Conservation (phyloP, 2,797 vertebrate genomes). For the Coranthus polyacanthus region DNA sequence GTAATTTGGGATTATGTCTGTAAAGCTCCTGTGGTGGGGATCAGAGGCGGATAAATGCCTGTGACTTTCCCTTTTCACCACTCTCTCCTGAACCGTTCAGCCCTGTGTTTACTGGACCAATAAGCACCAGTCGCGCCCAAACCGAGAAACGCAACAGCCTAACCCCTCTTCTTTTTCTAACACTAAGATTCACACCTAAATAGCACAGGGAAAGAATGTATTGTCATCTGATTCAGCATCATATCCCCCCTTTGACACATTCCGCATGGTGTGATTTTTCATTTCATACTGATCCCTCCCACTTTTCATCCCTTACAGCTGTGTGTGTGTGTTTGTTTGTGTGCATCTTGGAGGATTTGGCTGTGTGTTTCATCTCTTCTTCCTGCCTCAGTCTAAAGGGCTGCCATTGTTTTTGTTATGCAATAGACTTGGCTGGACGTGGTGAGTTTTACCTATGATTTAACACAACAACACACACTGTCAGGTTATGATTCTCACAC, state of each 20-base stretch:
- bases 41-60: conserved; percentile 68
- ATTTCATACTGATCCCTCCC: conserved; percentile 15
- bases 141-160: conserved; percentile 5
- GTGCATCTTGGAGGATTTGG: conserved; percentile 25
- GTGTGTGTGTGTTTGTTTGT: neutral
- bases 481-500: conserved; percentile 5
- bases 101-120: conserved; percentile 48
- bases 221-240: conserved; percentile 29
- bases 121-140: conserved; percentile 41
- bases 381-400: conserved; percentile 37
- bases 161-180: conserved; percentile 8
- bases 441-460: conserved; percentile 37
- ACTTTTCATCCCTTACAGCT: conserved; percentile 3
- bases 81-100: conserved; percentile 47
- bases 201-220: conserved; percentile 13
- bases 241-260: conserved; percentile 10
- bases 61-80: conserved; percentile 55
- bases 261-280: conserved; percentile 19
- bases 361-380: conserved; percentile 39
- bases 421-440: conserved; percentile 16
- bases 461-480: conserved; percentile 30
- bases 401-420: conserved; percentile 54
- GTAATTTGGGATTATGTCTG: conserved; percentile 81
- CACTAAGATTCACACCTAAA: conserved; percentile 18
- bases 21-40: conserved; percentile 70